Evolutionary conservation across 1,140 invertebrate species (phyloP).

Genomic region (Drosophila nikananu): DNA sequence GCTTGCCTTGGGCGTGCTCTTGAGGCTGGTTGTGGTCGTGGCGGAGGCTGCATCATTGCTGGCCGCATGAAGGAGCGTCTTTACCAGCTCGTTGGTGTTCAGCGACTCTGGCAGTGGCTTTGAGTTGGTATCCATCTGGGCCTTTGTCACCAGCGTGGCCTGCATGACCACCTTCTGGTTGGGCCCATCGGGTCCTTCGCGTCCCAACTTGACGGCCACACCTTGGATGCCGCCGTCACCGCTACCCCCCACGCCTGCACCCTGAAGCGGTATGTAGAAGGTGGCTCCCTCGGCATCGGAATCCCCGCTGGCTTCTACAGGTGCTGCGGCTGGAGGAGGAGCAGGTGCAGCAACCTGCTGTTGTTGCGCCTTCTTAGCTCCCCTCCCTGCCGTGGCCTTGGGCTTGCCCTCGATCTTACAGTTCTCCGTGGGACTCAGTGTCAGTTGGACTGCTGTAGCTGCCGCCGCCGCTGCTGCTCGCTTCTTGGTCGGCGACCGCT

Average conservation of each 20-base stretch:
- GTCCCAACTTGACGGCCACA: conserved; percentile 89
- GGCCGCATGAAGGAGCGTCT: conserved; percentile 74
- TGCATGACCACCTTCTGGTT: conserved; percentile 89
- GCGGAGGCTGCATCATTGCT: conserved; percentile 46
- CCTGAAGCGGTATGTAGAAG: conserved; percentile 90
- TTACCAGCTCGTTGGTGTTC: conserved; percentile 79
- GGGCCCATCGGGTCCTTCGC: conserved; percentile 88
- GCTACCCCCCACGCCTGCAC: conserved; percentile 86
- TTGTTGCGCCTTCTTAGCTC: conserved; percentile 55
- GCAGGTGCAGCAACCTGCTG: conserved; percentile 25
- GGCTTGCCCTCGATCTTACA: conserved; percentile 70
- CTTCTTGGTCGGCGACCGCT: conserved; percentile 77
- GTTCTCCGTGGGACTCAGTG: conserved; percentile 78
- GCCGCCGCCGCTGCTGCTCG: conserved; percentile 68
- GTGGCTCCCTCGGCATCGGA: conserved; percentile 86
- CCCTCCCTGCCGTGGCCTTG: conserved; percentile 43
- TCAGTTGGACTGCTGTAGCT: conserved; percentile 76
- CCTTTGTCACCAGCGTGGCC: conserved; percentile 89
- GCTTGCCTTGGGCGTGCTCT: conserved; percentile 86
- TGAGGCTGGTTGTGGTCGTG: conserved; percentile 73
- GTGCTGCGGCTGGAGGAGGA: conserved; percentile 10
- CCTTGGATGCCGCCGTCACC: conserved; percentile 87
- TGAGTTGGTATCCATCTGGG: conserved; percentile 85
- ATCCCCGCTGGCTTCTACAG: conserved; percentile 47
- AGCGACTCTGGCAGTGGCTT: conserved; percentile 78